These are phyloP conservation scores for Acrocera orbiculus DNA, from an alignment of 2,888 invertebrate genomes.

Conservation along the genomic window DNA sequence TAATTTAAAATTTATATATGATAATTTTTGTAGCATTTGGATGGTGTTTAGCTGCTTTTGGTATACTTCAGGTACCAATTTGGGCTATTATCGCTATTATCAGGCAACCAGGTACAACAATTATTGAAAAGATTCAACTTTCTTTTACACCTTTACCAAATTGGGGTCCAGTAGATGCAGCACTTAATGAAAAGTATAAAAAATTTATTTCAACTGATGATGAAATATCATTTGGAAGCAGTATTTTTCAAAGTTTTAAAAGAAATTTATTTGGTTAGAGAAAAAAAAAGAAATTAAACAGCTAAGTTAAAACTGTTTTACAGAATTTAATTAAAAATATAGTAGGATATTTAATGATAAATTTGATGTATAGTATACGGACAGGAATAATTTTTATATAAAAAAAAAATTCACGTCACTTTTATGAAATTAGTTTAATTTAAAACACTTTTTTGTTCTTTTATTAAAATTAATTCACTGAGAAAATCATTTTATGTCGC, in stretches of 20 bases:
- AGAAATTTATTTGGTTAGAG: no score
- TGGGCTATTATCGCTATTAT: conserved; percentile 25
- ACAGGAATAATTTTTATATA: no score
- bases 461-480: no score
- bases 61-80: conserved; percentile 34
- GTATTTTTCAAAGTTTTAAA: conserved; percentile 20
- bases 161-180: conserved; percentile 40
- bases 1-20: neutral
- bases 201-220: conserved; percentile 25
- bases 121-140: conserved; percentile 25
- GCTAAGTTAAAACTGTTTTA: no score
- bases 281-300: no score
- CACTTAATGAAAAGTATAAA: conserved; percentile 35
- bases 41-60: conserved; percentile 34
- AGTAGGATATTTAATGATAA: no score
- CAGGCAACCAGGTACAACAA: conserved; percentile 20
- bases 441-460: no score
- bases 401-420: no score
- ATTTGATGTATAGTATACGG: no score
- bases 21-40: conserved; percentile 23
- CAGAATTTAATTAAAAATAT: no score
- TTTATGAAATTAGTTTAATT: no score
- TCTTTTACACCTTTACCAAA: conserved; percentile 34
- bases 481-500: no score
- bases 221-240: conserved; percentile 17